phyloP scores from a whole-genome alignment of 2,888 invertebrate species.

The Thysanoteuthis rhombus region DNA sequence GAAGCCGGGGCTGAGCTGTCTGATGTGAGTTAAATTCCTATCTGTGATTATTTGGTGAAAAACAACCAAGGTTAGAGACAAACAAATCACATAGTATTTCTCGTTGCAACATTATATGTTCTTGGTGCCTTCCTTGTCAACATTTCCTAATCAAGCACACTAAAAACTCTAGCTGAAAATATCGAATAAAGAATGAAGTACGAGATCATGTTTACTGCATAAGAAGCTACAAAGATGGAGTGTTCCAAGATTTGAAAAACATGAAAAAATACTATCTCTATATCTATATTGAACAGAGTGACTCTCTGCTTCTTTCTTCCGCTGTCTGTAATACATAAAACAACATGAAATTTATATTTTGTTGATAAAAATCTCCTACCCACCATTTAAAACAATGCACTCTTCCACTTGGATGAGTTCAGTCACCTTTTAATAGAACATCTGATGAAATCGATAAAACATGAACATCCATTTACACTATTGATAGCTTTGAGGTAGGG shows the following conservation, averaged over 20 bases:
- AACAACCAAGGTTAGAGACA: background rate
- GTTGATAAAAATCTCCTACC: too few relatives aligned
- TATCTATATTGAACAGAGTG: too few relatives aligned
- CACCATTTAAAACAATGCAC: too few relatives aligned
- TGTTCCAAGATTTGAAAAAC: background rate
- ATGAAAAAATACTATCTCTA: background rate
- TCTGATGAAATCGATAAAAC: too few relatives aligned
- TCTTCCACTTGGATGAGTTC: too few relatives aligned
- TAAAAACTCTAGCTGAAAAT: background rate
- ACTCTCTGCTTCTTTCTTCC: too few relatives aligned
- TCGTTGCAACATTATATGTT: background rate
- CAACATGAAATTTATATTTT: too few relatives aligned
- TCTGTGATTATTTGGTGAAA: slow-evolving; percentile 12
- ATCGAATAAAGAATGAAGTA: background rate
- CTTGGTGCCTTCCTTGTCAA: background rate
- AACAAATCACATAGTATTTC: background rate
- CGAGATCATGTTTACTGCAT: background rate
- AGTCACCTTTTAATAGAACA: too few relatives aligned
- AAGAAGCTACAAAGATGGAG: background rate
- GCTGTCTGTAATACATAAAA: too few relatives aligned
- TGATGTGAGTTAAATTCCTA: background rate
- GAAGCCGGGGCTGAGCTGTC: background rate
- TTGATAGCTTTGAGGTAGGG: too few relatives aligned
- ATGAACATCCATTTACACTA: too few relatives aligned
- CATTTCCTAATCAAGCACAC: background rate